Conservation (phyloP, 92 coral and sea anemone genomes). For the Pocillopora meandrina region DNA sequence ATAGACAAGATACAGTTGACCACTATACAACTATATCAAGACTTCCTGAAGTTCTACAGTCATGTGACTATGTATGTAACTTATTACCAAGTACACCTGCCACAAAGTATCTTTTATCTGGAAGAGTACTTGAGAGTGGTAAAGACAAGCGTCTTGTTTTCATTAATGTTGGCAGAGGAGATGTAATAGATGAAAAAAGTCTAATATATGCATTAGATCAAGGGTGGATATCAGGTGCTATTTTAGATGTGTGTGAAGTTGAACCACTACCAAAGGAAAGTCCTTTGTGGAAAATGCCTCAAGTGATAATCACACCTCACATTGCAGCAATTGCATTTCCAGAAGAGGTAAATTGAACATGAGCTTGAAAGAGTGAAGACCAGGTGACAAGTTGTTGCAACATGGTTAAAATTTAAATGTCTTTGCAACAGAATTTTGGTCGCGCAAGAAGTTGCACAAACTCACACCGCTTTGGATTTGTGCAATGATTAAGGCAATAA, state of each 20-base stretch:
- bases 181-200: constrained; percentile 79
- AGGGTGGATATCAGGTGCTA: constrained; percentile 94
- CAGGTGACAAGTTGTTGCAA: neutral
- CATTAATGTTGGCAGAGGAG: constrained; percentile 90
- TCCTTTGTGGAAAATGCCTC: constrained; percentile 82
- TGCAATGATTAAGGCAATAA: no score
- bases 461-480: no score
- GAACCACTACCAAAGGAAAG: constrained; percentile 89
- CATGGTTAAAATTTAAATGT: no score
- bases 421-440: no score
- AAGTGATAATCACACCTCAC: constrained; percentile 92
- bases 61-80: constrained; percentile 88
- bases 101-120: constrained; percentile 80
- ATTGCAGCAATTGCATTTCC: constrained; percentile 55
- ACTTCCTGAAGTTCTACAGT: constrained; percentile 70
- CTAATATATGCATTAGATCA: constrained; percentile 74
- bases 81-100: constrained; percentile 84
- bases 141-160: constrained; percentile 70
- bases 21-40: constrained; percentile 55
- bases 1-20: constrained; percentile 65
- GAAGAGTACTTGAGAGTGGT: constrained; percentile 71
- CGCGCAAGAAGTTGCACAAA: no score
- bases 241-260: constrained; percentile 87
- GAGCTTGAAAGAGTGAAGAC: neutral
- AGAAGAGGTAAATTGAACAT: constrained; percentile 50